These are phyloP conservation scores for Natrix natrix DNA, from an alignment of 2,797 vertebrate species.

Conservation along the genomic window DNA sequence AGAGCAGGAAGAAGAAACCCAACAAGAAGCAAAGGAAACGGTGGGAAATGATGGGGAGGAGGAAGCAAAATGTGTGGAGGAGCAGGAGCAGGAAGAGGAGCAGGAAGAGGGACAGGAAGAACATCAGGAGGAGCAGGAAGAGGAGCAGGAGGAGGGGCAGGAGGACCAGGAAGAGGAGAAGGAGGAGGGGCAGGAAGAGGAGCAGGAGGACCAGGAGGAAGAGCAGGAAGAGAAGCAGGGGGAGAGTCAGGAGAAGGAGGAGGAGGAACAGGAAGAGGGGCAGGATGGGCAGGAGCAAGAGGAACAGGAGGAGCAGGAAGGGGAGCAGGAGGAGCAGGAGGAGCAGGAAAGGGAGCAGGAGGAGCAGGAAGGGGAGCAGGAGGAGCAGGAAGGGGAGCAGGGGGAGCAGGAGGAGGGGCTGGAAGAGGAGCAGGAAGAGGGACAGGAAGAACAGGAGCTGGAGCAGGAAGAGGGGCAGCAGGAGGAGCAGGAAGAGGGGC, in stretches of 20 bases:
- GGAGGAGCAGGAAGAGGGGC: conserved; percentile 37
- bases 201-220: conserved; percentile 37
- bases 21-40: background rate
- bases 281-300: background rate
- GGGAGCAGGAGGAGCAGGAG: background rate
- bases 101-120: background rate
- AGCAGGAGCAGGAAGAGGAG: background rate
- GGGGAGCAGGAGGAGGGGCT: too few relatives aligned
- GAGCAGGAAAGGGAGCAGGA: background rate
- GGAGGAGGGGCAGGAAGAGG: background rate
- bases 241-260: fast-evolving
- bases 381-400: too few relatives aligned
- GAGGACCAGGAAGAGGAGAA: background rate
- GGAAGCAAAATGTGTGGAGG: background rate
- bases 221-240: background rate
- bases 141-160: background rate
- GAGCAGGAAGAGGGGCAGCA: background rate
- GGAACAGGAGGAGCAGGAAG: conserved; percentile 11
- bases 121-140: background rate
- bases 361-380: too few relatives aligned
- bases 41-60: background rate
- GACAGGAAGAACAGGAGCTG: background rate
- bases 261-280: background rate
- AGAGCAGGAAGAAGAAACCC: conserved; percentile 6
- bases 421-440: background rate